phyloP scores from a whole-genome alignment of 2,797 vertebrate genomes.

The Rhinatrema bivittatum region DNA sequence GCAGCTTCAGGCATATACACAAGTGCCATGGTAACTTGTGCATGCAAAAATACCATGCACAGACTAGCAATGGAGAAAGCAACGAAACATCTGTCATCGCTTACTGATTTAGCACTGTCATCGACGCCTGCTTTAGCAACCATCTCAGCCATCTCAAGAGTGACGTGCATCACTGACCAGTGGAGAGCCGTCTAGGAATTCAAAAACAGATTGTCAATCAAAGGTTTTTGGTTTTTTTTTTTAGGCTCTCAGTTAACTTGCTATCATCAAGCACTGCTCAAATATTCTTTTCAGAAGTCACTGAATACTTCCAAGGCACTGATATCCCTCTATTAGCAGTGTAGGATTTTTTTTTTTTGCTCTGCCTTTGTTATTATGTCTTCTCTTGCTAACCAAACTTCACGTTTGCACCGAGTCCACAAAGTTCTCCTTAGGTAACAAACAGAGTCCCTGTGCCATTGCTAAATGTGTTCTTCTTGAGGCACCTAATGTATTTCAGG shows the following conservation, averaged over 20 bases:
- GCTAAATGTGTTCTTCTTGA: too few relatives aligned
- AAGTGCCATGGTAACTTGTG: slow-evolving; percentile 20
- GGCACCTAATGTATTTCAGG: too few relatives aligned
- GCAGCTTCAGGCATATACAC: slow-evolving; percentile 4
- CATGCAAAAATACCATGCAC: slow-evolving; percentile 48
- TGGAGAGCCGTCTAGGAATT: slow-evolving; percentile 61
- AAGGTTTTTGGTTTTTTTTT: slow-evolving; percentile 17
- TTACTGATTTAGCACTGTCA: slow-evolving; percentile 68
- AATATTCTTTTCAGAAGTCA: slow-evolving; percentile 20
- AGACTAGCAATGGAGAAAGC: slow-evolving; percentile 38
- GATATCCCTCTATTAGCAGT: too few relatives aligned
- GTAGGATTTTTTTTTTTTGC: slow-evolving; percentile 31
- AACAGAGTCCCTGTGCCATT: background rate
- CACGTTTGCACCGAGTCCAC: slow-evolving; percentile 13
- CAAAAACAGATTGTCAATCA: slow-evolving; percentile 44
- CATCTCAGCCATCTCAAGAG: slow-evolving; percentile 60
- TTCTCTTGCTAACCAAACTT: slow-evolving; percentile 1
- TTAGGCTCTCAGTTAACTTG: slow-evolving; percentile 32
- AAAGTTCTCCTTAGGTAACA: slow-evolving; percentile 7
- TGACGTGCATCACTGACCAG: slow-evolving; percentile 64
- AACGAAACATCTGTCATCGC: slow-evolving; percentile 52
- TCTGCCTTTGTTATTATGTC: too few relatives aligned
- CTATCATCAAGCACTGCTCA: slow-evolving; percentile 34
- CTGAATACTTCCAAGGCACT: too few relatives aligned
- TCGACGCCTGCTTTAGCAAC: slow-evolving; percentile 58